These are phyloP conservation scores for Adelphocoris suturalis DNA, from an alignment of 2,888 invertebrate species.

Conservation along the genomic window DNA sequence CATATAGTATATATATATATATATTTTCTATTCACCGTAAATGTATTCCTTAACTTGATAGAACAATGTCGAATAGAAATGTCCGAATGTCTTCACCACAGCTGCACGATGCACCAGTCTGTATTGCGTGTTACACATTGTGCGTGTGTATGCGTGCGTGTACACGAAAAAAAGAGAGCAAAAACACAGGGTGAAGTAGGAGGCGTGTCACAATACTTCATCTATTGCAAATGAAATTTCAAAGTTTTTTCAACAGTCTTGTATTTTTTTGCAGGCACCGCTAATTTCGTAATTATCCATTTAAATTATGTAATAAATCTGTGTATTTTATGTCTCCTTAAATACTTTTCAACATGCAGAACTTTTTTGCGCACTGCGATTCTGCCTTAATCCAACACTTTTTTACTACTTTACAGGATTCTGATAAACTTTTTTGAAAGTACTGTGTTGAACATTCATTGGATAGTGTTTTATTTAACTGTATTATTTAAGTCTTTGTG, in stretches of 20 bases:
- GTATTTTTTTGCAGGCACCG: not conserved
- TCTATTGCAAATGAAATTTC: not conserved
- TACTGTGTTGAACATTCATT: too few relatives aligned
- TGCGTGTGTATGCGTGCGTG: conserved; percentile 45
- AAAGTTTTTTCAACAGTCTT: not conserved
- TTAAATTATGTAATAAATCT: not conserved
- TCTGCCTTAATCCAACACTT: not conserved
- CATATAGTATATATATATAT: too few relatives aligned
- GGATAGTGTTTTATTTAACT: too few relatives aligned
- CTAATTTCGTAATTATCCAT: not conserved
- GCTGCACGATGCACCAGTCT: conserved; percentile 26
- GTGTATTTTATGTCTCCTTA: not conserved
- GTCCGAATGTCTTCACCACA: not conserved
- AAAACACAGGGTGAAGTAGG: conserved; percentile 63
- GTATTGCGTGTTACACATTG: not conserved
- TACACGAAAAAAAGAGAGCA: conserved; percentile 30
- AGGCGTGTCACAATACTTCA: conserved; percentile 52
- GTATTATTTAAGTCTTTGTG: too few relatives aligned
- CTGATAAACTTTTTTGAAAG: too few relatives aligned
- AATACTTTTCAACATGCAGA: not conserved
- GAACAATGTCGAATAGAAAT: not conserved
- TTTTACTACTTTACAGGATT: too few relatives aligned
- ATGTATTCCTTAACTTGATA: too few relatives aligned
- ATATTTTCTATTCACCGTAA: too few relatives aligned
- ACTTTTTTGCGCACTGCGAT: not conserved